Percentiles rank a stretch among this genome's conserved stretches.
phyloP scores from a whole-genome alignment of 2,797 vertebrate species.

The Sebastes elongatus region DNA sequence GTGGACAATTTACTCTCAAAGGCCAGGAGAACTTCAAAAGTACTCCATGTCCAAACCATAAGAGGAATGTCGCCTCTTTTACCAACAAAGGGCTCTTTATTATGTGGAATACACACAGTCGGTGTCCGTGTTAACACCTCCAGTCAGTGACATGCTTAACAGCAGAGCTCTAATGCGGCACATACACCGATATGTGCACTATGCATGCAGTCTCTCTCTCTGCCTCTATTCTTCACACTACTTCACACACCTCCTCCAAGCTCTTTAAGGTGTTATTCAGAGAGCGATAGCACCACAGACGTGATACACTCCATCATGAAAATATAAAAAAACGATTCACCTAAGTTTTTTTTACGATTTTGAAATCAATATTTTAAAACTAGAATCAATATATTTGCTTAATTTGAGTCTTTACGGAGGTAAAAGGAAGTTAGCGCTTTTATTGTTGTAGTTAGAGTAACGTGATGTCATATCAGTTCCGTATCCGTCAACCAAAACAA shows the following conservation, averaged over 20 bases:
- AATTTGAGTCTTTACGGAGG: too few relatives aligned
- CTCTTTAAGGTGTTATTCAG: constrained; percentile 38
- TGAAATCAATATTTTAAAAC: too few relatives aligned
- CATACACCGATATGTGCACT: constrained; percentile 10
- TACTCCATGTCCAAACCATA: neutral
- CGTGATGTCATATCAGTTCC: too few relatives aligned
- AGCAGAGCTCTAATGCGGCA: neutral
- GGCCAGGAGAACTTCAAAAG: constrained; percentile 25
- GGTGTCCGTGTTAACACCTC: constrained; percentile 12
- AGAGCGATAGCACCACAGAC: neutral
- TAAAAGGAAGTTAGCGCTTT: too few relatives aligned
- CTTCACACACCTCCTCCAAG: constrained; percentile 28
- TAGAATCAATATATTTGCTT: too few relatives aligned
- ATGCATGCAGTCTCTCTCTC: neutral
- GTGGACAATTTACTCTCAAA: constrained; percentile 36
- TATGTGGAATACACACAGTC: neutral
- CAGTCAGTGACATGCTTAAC: neutral
- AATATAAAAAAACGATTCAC: neutral
- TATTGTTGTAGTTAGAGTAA: too few relatives aligned
- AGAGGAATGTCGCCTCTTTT: constrained; percentile 1
- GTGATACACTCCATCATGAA: constrained; percentile 9
- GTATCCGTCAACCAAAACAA: too few relatives aligned
- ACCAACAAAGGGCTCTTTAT: neutral
- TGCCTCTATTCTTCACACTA: neutral
- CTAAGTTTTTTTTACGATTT: too few relatives aligned